A percentile compares a stretch with the other conserved stretches of the same genome.
Evolutionary conservation across 2,888 invertebrate species (phyloP).

Genomic region (Lasioglossum morio): DNA sequence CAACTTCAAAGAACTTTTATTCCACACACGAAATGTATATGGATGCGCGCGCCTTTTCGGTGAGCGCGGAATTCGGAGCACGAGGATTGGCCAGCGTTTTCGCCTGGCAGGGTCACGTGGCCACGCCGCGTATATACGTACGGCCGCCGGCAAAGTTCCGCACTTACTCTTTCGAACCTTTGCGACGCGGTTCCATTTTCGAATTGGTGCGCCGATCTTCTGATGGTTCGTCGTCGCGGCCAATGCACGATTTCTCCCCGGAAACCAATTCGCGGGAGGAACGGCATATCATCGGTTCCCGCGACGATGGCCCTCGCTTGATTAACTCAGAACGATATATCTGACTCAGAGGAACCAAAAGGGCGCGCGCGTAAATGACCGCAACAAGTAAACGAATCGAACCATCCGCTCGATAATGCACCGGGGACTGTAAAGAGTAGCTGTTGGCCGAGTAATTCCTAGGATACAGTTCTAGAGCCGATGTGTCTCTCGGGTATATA

Average conservation of each 20-base stretch:
- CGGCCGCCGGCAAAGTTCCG: slow-evolving; percentile 62
- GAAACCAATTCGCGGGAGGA: neutral
- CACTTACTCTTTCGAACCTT: slow-evolving; percentile 73
- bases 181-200: slow-evolving; percentile 59
- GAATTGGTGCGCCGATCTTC: slow-evolving; percentile 17
- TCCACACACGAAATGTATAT: neutral
- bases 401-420: neutral
- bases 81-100: slow-evolving; percentile 10
- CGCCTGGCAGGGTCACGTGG: slow-evolving; percentile 53
- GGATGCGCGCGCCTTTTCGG: slow-evolving; percentile 34
- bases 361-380: neutral
- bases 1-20: neutral
- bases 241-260: slow-evolving; percentile 27
- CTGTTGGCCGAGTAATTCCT: neutral
- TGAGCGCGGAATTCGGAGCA: slow-evolving; percentile 4
- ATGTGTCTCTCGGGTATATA: neutral
- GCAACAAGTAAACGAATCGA: neutral
- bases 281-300: neutral
- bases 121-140: slow-evolving; percentile 67
- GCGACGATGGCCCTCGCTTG: neutral
- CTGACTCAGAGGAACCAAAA: neutral
- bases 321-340: neutral
- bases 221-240: slow-evolving; percentile 19
- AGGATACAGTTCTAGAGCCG: neutral
- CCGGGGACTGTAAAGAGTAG: neutral